These are phyloP conservation scores for Frieseomelitta varia DNA, from an alignment of 1,140 invertebrate genomes.

Conservation along the genomic window DNA sequence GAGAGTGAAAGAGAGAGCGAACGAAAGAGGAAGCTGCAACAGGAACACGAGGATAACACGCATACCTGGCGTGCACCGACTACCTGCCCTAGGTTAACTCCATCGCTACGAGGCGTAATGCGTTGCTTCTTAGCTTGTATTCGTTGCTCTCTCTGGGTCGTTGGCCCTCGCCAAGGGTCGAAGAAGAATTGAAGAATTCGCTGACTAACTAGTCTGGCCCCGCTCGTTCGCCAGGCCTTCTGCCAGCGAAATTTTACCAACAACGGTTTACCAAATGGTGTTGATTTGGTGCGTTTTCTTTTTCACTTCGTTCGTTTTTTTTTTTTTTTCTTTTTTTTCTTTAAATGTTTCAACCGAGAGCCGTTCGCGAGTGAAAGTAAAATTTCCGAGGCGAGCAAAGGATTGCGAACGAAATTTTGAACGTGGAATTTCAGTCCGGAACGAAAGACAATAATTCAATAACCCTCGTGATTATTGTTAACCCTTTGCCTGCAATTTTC, in stretches of 20 bases:
- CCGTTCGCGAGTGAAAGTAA: too few relatives aligned
- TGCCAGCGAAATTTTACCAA: neutral
- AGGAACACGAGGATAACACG: constrained; percentile 55
- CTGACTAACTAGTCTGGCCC: constrained; percentile 21
- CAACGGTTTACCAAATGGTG: neutral
- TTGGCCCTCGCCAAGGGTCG: constrained; percentile 26
- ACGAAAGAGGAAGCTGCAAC: constrained; percentile 33
- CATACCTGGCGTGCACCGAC: constrained; percentile 65
- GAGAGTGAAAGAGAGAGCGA: neutral
- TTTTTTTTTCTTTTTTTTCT: neutral
- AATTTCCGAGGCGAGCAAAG: too few relatives aligned
- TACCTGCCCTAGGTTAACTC: constrained; percentile 62
- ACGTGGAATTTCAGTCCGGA: too few relatives aligned
- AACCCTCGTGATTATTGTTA: too few relatives aligned
- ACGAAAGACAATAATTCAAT: too few relatives aligned
- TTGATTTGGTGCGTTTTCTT: neutral
- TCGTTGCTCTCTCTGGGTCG: constrained; percentile 22
- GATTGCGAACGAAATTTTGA: too few relatives aligned
- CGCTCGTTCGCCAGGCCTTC: neutral
- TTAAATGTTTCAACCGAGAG: too few relatives aligned
- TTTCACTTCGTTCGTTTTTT: neutral
- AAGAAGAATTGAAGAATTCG: constrained; percentile 35
- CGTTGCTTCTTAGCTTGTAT: constrained; percentile 21
- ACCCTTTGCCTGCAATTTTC: too few relatives aligned
- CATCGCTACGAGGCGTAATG: constrained; percentile 41